phyloP scores from a whole-genome alignment of 1,140 invertebrate genomes.

The Olivierus martensii region DNA sequence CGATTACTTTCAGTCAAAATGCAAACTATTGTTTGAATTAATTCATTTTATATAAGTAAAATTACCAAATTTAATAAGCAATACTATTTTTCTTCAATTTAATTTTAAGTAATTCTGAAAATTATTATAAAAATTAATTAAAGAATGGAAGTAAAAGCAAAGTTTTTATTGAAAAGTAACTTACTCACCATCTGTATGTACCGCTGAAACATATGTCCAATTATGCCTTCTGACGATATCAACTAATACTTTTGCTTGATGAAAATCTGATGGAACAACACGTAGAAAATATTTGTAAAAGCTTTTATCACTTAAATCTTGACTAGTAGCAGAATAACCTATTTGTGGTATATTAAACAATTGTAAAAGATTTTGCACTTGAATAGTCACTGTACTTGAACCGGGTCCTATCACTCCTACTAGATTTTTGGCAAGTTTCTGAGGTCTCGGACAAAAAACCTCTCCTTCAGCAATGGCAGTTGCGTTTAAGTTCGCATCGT shows the following conservation, averaged over 20 bases:
- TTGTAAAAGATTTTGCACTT: conserved; percentile 68
- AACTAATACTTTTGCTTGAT: conserved; percentile 60
- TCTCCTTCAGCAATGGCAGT: neutral
- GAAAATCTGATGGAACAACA: conserved; percentile 66
- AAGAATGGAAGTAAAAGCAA: too few relatives aligned
- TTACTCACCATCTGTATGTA: conserved; percentile 61
- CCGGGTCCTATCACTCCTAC: conserved; percentile 56
- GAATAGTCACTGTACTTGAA: conserved; percentile 48
- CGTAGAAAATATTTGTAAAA: conserved; percentile 63
- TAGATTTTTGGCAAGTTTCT: conserved; percentile 36
- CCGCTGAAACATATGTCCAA: conserved; percentile 72
- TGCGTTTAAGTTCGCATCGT: conserved; percentile 9
- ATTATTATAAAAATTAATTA: too few relatives aligned
- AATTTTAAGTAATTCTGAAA: too few relatives aligned
- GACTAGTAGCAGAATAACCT: conserved; percentile 64
- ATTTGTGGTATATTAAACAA: conserved; percentile 67
- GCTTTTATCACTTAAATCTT: conserved; percentile 59
- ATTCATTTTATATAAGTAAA: too few relatives aligned
- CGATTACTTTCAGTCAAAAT: too few relatives aligned
- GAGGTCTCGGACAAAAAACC: conserved; percentile 6
- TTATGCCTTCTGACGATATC: conserved; percentile 55
- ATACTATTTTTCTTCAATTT: too few relatives aligned
- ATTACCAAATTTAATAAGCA: too few relatives aligned
- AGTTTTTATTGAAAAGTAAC: neutral
- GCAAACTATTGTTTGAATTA: too few relatives aligned